Percentiles rank a stretch among this genome's conserved stretches.
phyloP scores from a whole-genome alignment of 2,888 invertebrate species.

The Spodoptera exigua region DNA sequence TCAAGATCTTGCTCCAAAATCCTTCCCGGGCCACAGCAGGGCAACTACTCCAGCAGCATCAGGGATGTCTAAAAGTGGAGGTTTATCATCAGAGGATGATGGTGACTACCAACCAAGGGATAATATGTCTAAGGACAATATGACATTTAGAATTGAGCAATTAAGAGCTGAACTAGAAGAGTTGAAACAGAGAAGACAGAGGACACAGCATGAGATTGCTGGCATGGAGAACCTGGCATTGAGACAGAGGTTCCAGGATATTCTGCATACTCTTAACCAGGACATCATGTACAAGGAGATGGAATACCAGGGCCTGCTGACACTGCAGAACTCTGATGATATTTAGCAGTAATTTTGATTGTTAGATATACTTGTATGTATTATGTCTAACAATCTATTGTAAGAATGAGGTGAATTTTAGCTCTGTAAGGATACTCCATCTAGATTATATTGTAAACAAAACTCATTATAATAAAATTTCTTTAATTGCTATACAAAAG shows the following conservation, averaged over 20 bases:
- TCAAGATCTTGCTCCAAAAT: slow-evolving; percentile 61
- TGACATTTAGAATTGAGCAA: slow-evolving; percentile 91
- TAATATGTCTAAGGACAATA: slow-evolving; percentile 81
- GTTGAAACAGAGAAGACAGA: slow-evolving; percentile 92
- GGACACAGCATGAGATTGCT: slow-evolving; percentile 95
- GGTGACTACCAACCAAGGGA: slow-evolving; percentile 72
- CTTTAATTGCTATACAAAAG: no score
- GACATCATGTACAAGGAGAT: slow-evolving; percentile 94
- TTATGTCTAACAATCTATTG: slow-evolving; percentile 36
- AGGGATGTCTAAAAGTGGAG: slow-evolving; percentile 64
- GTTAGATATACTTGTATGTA: slow-evolving; percentile 32
- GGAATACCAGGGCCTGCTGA: slow-evolving; percentile 87
- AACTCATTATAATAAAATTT: no score
- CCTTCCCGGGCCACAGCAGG: slow-evolving; percentile 62
- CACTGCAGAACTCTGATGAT: slow-evolving; percentile 81
- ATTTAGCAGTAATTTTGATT: slow-evolving; percentile 64
- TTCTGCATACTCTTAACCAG: slow-evolving; percentile 93
- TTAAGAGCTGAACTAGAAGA: slow-evolving; percentile 93
- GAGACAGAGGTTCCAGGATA: slow-evolving; percentile 94
- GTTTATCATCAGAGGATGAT: slow-evolving; percentile 77
- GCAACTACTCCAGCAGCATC: slow-evolving; percentile 66
- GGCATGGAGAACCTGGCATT: slow-evolving; percentile 95
- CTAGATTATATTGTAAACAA: no score
- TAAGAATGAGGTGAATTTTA: background rate
- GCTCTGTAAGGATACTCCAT: background rate